Percentiles rank a stretch among this genome's conserved stretches.
These are phyloP conservation scores for Melanotaenia parkinsoni DNA, from an alignment of 2,797 vertebrate species.

Conservation along the genomic window DNA sequence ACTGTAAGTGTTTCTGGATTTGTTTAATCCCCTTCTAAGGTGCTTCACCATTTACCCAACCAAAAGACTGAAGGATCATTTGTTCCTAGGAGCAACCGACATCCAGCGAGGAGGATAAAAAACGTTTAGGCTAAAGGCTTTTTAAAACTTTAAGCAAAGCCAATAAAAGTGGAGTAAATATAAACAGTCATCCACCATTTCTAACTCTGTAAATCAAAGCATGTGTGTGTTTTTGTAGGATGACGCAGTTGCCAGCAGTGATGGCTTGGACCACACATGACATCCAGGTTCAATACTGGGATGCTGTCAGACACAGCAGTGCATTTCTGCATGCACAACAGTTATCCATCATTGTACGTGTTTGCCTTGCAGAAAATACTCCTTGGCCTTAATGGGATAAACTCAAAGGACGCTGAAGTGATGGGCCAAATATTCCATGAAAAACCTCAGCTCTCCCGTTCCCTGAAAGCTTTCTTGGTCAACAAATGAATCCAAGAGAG, in stretches of 20 bases:
- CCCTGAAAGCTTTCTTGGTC: slow-evolving; percentile 75
- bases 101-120: slow-evolving; percentile 47
- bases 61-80: slow-evolving; percentile 58
- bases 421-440: slow-evolving; percentile 70
- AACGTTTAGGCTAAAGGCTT: slow-evolving; percentile 45
- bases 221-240: slow-evolving; percentile 45
- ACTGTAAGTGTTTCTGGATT: slow-evolving; percentile 47
- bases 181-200: slow-evolving; percentile 63
- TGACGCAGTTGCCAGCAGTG: slow-evolving; percentile 30
- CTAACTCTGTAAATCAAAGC: slow-evolving; percentile 54
- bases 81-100: slow-evolving; percentile 36
- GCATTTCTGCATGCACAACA: slow-evolving; percentile 54
- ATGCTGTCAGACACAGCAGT: slow-evolving; percentile 52
- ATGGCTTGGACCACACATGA: slow-evolving; percentile 57
- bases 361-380: slow-evolving; percentile 61
- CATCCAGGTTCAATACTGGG: slow-evolving; percentile 44
- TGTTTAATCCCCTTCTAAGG: slow-evolving; percentile 59
- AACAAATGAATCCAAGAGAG: slow-evolving; percentile 70
- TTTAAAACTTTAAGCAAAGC: slow-evolving; percentile 64
- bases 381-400: slow-evolving; percentile 62
- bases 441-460: slow-evolving; percentile 72
- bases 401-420: slow-evolving; percentile 55
- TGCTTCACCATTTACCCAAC: slow-evolving; percentile 45
- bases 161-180: slow-evolving; percentile 62
- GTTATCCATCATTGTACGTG: slow-evolving; percentile 60